phyloP scores from a whole-genome alignment of 2,797 vertebrate species.

The Galago senegalensis region DNA sequence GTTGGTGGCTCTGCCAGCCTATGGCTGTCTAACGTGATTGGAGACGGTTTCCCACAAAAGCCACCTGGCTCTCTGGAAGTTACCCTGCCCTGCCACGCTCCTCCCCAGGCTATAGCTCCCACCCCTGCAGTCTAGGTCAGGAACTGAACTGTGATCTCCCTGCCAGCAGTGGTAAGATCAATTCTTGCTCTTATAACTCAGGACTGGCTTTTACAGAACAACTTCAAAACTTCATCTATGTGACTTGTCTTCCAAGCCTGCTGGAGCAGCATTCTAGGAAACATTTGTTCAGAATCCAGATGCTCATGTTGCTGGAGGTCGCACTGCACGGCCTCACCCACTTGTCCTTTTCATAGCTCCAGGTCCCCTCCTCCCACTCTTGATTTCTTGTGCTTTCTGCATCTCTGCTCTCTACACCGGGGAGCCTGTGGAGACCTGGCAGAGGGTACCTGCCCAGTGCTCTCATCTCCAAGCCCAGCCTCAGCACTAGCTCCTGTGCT shows the following conservation, averaged over 20 bases:
- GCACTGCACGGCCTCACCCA: background rate
- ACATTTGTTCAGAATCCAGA: background rate
- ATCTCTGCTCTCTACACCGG: background rate
- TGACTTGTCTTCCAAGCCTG: background rate
- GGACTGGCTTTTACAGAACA: background rate
- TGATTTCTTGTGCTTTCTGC: background rate
- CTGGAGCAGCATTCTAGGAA: background rate
- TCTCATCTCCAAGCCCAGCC: background rate
- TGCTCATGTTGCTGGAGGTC: accelerated
- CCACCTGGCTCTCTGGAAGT: background rate
- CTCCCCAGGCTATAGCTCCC: background rate
- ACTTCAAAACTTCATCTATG: background rate
- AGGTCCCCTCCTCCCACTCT: background rate
- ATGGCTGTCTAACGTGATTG: background rate
- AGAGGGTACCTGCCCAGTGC: accelerated
- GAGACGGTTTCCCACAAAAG: background rate
- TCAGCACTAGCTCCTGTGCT: background rate
- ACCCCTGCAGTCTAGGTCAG: accelerated
- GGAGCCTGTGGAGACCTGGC: background rate
- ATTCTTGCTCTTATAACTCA: background rate
- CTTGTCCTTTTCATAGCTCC: background rate
- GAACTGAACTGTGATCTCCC: background rate
- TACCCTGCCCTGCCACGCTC: background rate
- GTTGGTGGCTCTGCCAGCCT: background rate
- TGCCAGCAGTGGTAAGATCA: background rate